These are phyloP conservation scores for Eulithis testata DNA, from an alignment of 2,888 invertebrate species.

Conservation along the genomic window DNA sequence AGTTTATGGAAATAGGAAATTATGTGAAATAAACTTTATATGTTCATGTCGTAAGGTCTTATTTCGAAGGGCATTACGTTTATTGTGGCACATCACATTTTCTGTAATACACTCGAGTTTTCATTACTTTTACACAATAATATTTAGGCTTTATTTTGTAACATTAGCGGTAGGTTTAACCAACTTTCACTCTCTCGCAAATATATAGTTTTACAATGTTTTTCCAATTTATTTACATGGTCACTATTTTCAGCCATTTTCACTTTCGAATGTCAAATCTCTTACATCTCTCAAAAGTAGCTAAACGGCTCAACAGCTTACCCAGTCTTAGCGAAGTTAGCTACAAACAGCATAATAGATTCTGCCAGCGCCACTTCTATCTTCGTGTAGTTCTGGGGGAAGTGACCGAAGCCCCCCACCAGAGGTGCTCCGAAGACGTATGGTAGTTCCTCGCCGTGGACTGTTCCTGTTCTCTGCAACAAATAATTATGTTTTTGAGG, in stretches of 20 bases:
- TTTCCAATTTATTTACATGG: too few relatives aligned
- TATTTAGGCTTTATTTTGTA: background rate
- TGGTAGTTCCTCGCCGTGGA: slow-evolving; percentile 95
- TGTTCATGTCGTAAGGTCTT: slow-evolving; percentile 42
- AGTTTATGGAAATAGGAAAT: slow-evolving; percentile 46
- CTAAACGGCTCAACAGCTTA: slow-evolving; percentile 79
- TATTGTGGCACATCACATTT: slow-evolving; percentile 27
- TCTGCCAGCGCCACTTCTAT: slow-evolving; percentile 94
- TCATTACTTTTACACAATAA: slow-evolving; percentile 2
- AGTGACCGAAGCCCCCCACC: slow-evolving; percentile 92
- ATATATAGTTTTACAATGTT: too few relatives aligned
- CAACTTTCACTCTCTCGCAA: too few relatives aligned
- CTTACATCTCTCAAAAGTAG: slow-evolving; percentile 1
- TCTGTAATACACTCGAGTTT: slow-evolving; percentile 12
- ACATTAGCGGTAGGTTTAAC: too few relatives aligned
- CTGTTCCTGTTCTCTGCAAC: slow-evolving; percentile 92
- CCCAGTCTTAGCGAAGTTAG: slow-evolving; percentile 95
- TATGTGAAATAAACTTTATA: slow-evolving; percentile 46
- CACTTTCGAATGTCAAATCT: too few relatives aligned
- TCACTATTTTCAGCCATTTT: too few relatives aligned
- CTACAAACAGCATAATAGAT: slow-evolving; percentile 93
- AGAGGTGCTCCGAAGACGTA: slow-evolving; percentile 96
- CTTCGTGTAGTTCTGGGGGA: slow-evolving; percentile 94
- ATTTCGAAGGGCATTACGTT: slow-evolving; percentile 36
- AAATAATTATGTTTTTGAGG: background rate